These are phyloP conservation scores for Sylvilagus floridanus DNA, from an alignment of 2,797 vertebrate genomes.

Conservation along the genomic window DNA sequence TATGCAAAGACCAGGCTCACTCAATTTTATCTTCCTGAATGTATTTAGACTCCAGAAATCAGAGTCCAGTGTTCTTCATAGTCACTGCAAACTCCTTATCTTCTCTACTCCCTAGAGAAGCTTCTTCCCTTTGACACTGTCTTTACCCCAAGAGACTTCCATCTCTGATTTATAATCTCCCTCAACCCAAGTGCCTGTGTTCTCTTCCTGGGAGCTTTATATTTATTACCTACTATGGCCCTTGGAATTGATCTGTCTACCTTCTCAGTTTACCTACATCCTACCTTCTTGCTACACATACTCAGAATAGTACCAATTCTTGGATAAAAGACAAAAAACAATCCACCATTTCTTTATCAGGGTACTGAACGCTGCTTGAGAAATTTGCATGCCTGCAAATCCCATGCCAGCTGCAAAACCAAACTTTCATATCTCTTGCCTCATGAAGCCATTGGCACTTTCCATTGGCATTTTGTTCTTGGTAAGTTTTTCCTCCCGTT, in stretches of 20 bases:
- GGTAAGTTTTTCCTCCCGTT: too few species aligned
- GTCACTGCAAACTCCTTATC: background rate
- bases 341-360: too few species aligned
- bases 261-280: background rate
- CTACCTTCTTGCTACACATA: background rate
- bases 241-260: background rate
- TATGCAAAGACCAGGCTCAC: background rate
- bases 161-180: background rate
- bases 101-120: constrained; percentile 34
- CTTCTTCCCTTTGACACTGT: background rate
- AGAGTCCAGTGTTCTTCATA: background rate
- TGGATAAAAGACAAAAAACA: background rate
- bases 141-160: background rate
- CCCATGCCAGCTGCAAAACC: too few species aligned
- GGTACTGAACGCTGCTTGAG: too few species aligned
- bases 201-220: background rate
- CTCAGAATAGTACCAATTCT: background rate
- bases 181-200: background rate
- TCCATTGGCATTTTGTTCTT: too few species aligned
- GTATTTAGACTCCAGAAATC: constrained; percentile 31
- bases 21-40: background rate
- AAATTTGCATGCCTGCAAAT: too few species aligned
- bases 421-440: too few species aligned
- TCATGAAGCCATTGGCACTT: too few species aligned
- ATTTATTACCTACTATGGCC: background rate